Base-by-base conservation (phyloP, 2,113 vertebrate genomes). In the Ictalurus punctatus region DNA sequence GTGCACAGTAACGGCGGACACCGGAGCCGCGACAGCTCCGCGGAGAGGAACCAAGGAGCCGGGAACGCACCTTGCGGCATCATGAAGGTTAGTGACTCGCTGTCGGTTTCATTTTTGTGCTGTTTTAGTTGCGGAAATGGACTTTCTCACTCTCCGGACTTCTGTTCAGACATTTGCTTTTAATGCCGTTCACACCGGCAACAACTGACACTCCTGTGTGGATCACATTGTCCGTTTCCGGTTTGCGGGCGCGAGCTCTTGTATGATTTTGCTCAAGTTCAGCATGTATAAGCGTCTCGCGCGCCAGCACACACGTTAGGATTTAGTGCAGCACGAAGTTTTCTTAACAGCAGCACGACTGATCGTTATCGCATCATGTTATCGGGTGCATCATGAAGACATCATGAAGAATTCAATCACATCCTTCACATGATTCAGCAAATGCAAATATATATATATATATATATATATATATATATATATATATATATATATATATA, bases 51-150 rank as follows among this genome's bases (percentile, higher is more conserved):
- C 89, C 95, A 93, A 65, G 94, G 91, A 85, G 91, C 94, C 84
- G 95, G 94, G 87, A 94, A 90, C 92, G 91, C 96, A 92, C 96
- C 96, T 90, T 96, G 96, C 94, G 95, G 97, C 93, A 97, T 97
- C 92, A 97, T 97, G 97, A 97, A 97, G 97, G 97, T 97, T 92
- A 93, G 96, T 93, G 87, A 6, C 19, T 8, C 23, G 56, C 13
- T 48, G 85, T 48, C 61, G 80, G 54, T 89, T n/a, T 27, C 16
- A 7, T 63, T 21, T 34, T 8, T 23, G 25, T 17, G 48, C n/a
- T 34, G 27, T 12, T 37, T 61, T 83, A 58, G 30, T 23, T 13
- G 37, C 82, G 34, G 59, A 27, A 84, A 84, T 27, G 21, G 82
- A 65, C 34, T 65, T 84, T 16, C 37, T 21, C 30, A 16, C 82